Base-by-base conservation (phyloP, 2,797 vertebrate genomes). In the Caiman crocodilus region DNA sequence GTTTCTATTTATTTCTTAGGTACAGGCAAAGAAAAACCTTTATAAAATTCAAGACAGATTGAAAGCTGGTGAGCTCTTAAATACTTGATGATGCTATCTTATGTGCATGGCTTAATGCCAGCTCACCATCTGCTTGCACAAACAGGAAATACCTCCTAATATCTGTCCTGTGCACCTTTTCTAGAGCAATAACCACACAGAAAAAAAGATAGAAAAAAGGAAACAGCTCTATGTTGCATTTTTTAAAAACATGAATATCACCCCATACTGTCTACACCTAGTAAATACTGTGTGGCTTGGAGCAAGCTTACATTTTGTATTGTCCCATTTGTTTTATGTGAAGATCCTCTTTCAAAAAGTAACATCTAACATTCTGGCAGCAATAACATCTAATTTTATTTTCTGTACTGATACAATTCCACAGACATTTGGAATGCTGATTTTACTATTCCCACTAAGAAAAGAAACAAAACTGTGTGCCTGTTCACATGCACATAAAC, bases 71-170 rank as follows among this genome's bases (percentile, higher is more conserved):
- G 50, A 12, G 65, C 28, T 59, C 75, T 91, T 93, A 93, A 95
- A 95, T 94, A 95, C 89, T 97, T 96, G 96, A 97, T 94, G 95
- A 35, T 2, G 57, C 90, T 84, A 91, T 95, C 89, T 79, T 75
- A 74, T 42, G 2, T 58, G 18, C 13, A 88, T 84, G 79, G 93
- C 84, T 94, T 96, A 95, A 93, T 84, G 67, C 25, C 87, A 96
- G 32, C 56, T 69, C 28, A 25, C 55, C 90, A 95, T 95, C 94
- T 94, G 61, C 69, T 96, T 96, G 95, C 94, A 95, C 94, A 98
- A 98, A 98, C 98, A 98, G 98, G 98, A 98, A 98, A 90, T 81
- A 82, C 87, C 96, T 97, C 95, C 94, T 97, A 92, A 28, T 95
- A 94, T 95, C 87, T 94, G 79, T 87, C 95, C 89, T 93, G 85